Evolutionary conservation across 2,888 invertebrate genomes (phyloP), one percentile per base, ranked within the genome.

Genomic region (Germaria angustata): DNA sequence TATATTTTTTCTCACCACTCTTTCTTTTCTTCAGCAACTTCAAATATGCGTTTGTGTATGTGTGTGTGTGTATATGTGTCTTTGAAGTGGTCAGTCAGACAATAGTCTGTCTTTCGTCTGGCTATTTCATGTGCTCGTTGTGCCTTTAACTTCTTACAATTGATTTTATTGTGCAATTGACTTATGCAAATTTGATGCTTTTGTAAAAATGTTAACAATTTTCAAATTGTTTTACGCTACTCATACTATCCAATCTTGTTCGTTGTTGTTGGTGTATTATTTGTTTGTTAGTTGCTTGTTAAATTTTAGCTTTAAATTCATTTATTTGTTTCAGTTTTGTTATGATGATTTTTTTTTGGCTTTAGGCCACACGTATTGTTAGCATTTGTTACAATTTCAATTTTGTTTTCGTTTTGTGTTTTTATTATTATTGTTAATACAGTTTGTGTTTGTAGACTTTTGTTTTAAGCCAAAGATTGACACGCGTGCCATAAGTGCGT

Each of bases 301-400:
- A 44, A 51, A 32, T 20, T 59, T 17, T 20, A 34, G 39, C 46
- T 72, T 39, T n/a, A 46, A 28, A 57, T 24, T 59, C 59, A 44
- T 68, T 66, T 71, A 39, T 51, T 66, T 51, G 22, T n/a, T 65
- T 49, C n/a, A 15, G 28, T 22, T 36, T 20, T 59, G 20, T 44
- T 41, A 53, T 61, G 59, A 59, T 51, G 57, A 59, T 61, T 72
- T 79, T 82, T 49, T 61, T 77, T 82, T 82, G 82, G 82, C 82
- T 82, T 82, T 59, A 71, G 82, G 82, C 82, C 82, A 82, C 82
- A 82, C 82, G 82, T 82, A 59, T 71, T 82, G 82, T 79, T 78
- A 78, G 75, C 53, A 79, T 82, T 82, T 82, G 82, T 82, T 82
- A 82, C 82, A 82, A 75, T 75, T 82, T 81, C 61, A 68, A 61